Conservation (phyloP, 2,797 vertebrate species). For the Oryzias dopingdopingensis region DNA sequence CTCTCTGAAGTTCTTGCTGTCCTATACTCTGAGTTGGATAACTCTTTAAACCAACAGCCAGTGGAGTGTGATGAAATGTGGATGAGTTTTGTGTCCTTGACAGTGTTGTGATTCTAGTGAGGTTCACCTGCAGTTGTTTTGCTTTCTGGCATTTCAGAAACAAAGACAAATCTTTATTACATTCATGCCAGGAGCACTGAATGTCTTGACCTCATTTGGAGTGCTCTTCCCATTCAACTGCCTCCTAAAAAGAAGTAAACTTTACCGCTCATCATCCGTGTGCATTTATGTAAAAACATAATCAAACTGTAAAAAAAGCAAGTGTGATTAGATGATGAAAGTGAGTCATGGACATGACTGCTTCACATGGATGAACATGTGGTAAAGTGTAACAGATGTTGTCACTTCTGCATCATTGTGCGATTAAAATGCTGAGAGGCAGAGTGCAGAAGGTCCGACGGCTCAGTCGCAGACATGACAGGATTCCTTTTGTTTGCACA, state of each 20-base stretch:
- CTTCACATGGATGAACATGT: background rate
- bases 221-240: too few relatives aligned
- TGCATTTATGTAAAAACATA: too few relatives aligned
- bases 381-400: conserved; percentile 1
- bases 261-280: too few relatives aligned
- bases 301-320: too few relatives aligned
- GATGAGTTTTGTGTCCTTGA: conserved; percentile 42
- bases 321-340: background rate
- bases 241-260: too few relatives aligned
- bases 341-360: background rate
- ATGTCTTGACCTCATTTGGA: too few relatives aligned
- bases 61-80: conserved; percentile 29
- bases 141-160: too few relatives aligned
- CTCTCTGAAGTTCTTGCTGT: background rate
- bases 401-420: conserved; percentile 11
- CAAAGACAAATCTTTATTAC: too few relatives aligned
- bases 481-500: conserved; percentile 59
- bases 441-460: conserved; percentile 10
- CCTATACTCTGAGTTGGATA: conserved; percentile 2
- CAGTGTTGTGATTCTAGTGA: conserved; percentile 19
- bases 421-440: conserved; percentile 1
- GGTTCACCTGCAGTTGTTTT: background rate
- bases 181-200: too few relatives aligned
- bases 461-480: conserved; percentile 35
- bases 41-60: conserved; percentile 5